phyloP scores from a whole-genome alignment of 2,113 vertebrate species.

The Periophthalmus modestus region DNA sequence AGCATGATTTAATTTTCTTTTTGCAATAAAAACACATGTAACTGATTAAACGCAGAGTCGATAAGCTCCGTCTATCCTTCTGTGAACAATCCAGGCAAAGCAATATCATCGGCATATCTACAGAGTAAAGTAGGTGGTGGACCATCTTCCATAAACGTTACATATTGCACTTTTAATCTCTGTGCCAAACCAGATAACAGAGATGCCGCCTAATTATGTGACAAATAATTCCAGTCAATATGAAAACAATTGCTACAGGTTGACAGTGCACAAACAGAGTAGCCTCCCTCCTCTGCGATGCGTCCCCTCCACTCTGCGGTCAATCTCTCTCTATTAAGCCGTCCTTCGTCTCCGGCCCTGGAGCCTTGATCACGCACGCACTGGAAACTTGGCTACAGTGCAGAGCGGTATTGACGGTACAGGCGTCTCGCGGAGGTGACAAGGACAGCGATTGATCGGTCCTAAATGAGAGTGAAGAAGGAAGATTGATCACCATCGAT shows the following conservation, averaged over 20 bases:
- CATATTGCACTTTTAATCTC: no score
- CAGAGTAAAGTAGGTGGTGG: no score
- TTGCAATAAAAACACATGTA: no score
- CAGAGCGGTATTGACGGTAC: conserved; percentile 46
- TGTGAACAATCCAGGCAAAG: no score
- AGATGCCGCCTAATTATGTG: background rate
- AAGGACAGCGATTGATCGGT: conserved; percentile 70
- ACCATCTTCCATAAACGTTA: no score
- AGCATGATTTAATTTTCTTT: no score
- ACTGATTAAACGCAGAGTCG: no score
- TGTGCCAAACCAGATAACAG: background rate
- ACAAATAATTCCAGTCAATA: background rate
- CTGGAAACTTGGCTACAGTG: conserved; percentile 43
- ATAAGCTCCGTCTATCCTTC: no score
- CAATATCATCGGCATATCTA: no score
- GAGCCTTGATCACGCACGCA: conserved; percentile 47
- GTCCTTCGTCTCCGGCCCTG: conserved; percentile 43
- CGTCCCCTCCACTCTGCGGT: conserved; percentile 12
- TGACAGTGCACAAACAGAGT: background rate
- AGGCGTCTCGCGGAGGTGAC: conserved; percentile 62
- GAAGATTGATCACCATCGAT: conserved; percentile 70
- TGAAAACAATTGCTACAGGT: background rate
- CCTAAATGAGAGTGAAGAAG: conserved; percentile 71
- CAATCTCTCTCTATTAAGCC: conserved; percentile 58
- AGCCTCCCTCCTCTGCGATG: background rate